phyloP scores from a whole-genome alignment of 1,140 invertebrate species.

The Aphelinus atriplicis region DNA sequence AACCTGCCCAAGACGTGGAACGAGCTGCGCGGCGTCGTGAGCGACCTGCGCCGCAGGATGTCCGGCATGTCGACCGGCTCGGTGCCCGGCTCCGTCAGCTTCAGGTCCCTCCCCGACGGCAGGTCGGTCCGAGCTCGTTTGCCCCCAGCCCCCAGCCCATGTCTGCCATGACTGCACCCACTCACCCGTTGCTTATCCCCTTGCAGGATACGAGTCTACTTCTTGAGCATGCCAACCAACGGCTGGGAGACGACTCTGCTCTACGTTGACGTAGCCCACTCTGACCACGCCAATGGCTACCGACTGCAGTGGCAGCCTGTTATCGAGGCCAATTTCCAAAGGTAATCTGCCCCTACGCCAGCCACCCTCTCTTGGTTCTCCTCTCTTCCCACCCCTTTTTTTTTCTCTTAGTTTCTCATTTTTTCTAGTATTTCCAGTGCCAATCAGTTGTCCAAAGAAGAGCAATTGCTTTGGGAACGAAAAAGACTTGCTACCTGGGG shows the following conservation, averaged over 20 bases:
- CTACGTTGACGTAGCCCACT: conserved; percentile 81
- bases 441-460: conserved; percentile 80
- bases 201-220: conserved; percentile 82
- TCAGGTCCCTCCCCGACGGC: conserved; percentile 79
- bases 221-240: conserved; percentile 84
- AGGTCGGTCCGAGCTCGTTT: conserved; percentile 46
- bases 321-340: conserved; percentile 79
- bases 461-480: conserved; percentile 89
- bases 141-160: too few species aligned
- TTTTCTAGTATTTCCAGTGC: conserved; percentile 57
- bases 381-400: background rate
- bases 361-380: too few species aligned
- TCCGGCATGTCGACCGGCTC: conserved; percentile 78
- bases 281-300: conserved; percentile 63
- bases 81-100: conserved; percentile 82
- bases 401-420: conserved; percentile 20
- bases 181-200: background rate
- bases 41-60: conserved; percentile 81
- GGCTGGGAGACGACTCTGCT: conserved; percentile 89
- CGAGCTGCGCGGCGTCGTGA: conserved; percentile 82
- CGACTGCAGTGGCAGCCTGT: conserved; percentile 77
- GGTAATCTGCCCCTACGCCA: conserved; percentile 48
- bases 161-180: too few species aligned
- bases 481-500: conserved; percentile 91
- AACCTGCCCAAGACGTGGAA: conserved; percentile 72